These are phyloP conservation scores for Gulo gulo DNA, from an alignment of 2,113 vertebrate genomes.

Conservation along the genomic window DNA sequence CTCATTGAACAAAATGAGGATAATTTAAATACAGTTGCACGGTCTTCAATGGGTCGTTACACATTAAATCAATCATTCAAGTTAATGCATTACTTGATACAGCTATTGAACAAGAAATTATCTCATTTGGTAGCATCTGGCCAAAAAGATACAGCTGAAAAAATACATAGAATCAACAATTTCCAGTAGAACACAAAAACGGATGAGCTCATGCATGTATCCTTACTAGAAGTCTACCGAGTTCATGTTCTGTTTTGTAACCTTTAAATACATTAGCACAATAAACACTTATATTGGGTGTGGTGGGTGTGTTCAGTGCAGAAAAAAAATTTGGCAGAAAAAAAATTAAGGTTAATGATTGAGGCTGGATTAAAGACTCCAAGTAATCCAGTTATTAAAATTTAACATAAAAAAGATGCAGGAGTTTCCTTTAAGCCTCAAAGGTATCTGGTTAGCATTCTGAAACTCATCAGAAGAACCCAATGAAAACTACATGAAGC, in stretches of 20 bases:
- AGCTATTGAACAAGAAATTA: constrained; percentile 8
- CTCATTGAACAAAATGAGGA: neutral
- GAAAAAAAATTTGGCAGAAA: neutral
- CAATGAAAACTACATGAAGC: neutral
- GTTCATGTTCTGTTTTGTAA: neutral
- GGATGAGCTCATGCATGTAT: neutral
- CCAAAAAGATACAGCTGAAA: constrained; percentile 29
- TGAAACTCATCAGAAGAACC: neutral
- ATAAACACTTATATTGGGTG: neutral
- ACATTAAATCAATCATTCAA: constrained; percentile 19
- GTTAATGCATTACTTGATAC: neutral
- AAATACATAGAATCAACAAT: neutral
- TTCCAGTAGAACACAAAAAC: neutral
- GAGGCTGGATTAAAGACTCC: neutral
- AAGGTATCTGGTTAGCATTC: neutral
- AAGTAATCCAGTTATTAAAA: neutral
- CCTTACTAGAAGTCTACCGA: neutral
- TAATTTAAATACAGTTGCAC: neutral
- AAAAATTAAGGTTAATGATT: neutral
- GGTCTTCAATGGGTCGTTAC: neutral
- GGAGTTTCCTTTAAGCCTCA: neutral
- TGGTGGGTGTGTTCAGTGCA: neutral
- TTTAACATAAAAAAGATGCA: neutral
- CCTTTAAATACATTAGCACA: neutral
- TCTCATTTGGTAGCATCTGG: neutral